Evolutionary conservation across 1,140 invertebrate species (phyloP).

Genomic region (Carposina sasakii): DNA sequence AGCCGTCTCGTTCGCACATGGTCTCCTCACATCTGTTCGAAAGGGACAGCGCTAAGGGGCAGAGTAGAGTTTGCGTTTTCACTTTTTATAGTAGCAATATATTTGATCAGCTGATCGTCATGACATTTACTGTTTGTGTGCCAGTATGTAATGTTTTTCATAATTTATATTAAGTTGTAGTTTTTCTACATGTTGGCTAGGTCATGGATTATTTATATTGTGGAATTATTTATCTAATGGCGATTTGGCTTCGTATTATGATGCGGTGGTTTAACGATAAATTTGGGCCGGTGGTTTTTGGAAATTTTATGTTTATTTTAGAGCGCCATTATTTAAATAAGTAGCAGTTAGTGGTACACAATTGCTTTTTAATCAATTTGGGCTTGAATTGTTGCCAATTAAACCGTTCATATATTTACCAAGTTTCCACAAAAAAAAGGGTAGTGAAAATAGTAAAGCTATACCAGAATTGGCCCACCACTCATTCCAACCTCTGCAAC

Average conservation of each 20-base stretch:
- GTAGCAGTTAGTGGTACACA: too few relatives aligned
- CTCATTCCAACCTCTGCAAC: too few relatives aligned
- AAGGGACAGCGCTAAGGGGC: slow-evolving; percentile 37
- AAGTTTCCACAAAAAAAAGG: too few relatives aligned
- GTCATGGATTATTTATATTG: slow-evolving; percentile 66
- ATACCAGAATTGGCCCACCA: too few relatives aligned
- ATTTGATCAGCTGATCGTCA: slow-evolving; percentile 71
- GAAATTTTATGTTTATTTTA: too few relatives aligned
- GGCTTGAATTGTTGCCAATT: too few relatives aligned
- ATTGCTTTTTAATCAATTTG: too few relatives aligned
- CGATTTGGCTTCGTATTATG: slow-evolving; percentile 28
- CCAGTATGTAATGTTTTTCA: slow-evolving; percentile 59
- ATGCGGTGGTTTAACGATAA: slow-evolving; percentile 30
- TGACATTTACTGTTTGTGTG: slow-evolving; percentile 65
- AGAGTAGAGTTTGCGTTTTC: slow-evolving; percentile 66
- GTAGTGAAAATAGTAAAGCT: too few relatives aligned
- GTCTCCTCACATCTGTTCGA: slow-evolving; percentile 18
- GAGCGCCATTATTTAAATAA: too few relatives aligned
- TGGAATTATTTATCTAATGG: slow-evolving; percentile 60
- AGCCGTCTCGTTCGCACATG: slow-evolving; percentile 36
- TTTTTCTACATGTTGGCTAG: slow-evolving; percentile 61
- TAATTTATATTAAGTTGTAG: slow-evolving; percentile 66
- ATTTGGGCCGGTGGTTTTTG: slow-evolving; percentile 38
- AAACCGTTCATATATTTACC: too few relatives aligned
- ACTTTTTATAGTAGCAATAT: slow-evolving; percentile 73